A percentile compares a stretch with the other conserved stretches of the same genome.
Conservation (phyloP, 2,113 vertebrate genomes). For the Aptenodytes patagonicus region DNA sequence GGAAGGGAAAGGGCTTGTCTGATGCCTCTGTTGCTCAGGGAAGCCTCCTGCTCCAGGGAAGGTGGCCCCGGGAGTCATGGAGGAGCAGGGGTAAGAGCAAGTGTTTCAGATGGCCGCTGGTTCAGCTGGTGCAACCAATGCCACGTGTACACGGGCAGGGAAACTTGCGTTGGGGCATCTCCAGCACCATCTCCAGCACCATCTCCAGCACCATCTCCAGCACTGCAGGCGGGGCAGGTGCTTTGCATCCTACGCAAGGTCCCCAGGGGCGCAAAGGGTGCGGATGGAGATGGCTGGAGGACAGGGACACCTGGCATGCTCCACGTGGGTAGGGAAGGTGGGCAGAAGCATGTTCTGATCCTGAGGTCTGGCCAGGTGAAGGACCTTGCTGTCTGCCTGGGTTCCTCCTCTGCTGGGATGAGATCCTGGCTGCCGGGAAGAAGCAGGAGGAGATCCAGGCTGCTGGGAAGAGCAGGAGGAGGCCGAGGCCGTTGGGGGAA, state of each 20-base stretch:
- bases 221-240: too few relatives aligned
- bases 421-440: not conserved
- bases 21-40: not conserved
- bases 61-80: not conserved
- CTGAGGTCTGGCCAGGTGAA: not conserved
- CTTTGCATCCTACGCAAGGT: not conserved
- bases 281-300: not conserved
- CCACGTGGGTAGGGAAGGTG: not conserved
- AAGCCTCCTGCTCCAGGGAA: not conserved
- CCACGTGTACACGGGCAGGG: not conserved
- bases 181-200: not conserved
- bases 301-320: not conserved
- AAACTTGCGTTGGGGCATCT: not conserved
- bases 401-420: not conserved
- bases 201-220: too few relatives aligned
- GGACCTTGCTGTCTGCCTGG: not conserved
- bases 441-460: not conserved
- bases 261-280: not conserved
- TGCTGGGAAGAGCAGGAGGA: not conserved
- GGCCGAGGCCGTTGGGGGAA: too few relatives aligned
- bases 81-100: not conserved
- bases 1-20: not conserved
- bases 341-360: not conserved
- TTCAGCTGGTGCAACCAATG: not conserved
- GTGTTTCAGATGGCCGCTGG: not conserved